Evolutionary conservation across 2,888 invertebrate species (phyloP).

Genomic region (Plebejus anna): DNA sequence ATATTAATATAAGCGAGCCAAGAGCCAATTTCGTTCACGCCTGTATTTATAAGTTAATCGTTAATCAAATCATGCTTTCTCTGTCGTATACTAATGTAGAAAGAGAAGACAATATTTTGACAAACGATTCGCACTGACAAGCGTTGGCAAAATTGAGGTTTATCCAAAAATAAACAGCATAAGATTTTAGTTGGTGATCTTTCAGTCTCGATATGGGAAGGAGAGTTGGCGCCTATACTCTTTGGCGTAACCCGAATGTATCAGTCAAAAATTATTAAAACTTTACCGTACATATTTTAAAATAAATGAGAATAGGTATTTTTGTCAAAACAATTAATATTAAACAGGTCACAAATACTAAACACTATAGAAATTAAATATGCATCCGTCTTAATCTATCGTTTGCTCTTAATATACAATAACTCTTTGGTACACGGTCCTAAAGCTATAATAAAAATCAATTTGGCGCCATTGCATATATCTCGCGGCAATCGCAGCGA

Average conservation of each 20-base stretch:
- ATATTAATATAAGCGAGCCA: constrained; percentile 14
- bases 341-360: constrained; percentile 67
- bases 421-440: constrained; percentile 78
- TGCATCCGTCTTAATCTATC: constrained; percentile 57
- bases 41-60: not conserved
- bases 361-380: constrained; percentile 72
- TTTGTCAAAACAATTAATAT: constrained; percentile 63
- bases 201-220: not conserved
- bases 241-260: constrained; percentile 20
- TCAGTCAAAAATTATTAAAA: constrained; percentile 42
- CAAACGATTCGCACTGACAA: not conserved
- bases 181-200: not conserved
- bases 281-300: constrained; percentile 48
- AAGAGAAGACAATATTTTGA: not conserved
- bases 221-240: not conserved
- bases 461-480: constrained; percentile 52
- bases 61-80: not conserved
- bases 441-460: constrained; percentile 69
- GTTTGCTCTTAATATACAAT: constrained; percentile 72
- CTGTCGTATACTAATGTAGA: too few species aligned
- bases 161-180: not conserved
- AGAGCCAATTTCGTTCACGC: not conserved
- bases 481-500: constrained; percentile 37
- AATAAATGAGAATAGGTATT: constrained; percentile 46
- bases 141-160: not conserved